Percentiles rank a stretch among this genome's conserved stretches.
Conservation (phyloP, 2,888 invertebrate species). For the Drosophila gaucha region DNA sequence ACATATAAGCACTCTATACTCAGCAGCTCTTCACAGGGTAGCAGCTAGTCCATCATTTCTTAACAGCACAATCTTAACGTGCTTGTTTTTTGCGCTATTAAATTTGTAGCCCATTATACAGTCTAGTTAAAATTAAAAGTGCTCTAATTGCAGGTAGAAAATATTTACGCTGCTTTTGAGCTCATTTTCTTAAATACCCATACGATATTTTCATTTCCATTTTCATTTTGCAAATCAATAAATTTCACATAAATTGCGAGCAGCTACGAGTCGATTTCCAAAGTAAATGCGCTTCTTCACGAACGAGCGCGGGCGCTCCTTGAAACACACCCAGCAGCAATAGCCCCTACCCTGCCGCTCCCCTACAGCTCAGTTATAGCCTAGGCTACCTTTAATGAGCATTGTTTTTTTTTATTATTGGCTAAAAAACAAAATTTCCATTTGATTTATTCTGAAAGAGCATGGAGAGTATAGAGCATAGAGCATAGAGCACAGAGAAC, state of each 20-base stretch:
- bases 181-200: constrained; percentile 11
- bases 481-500: constrained; percentile 35
- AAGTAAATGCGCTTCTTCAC: constrained; percentile 66
- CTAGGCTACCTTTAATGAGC: constrained; percentile 41
- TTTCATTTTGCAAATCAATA: constrained; percentile 68
- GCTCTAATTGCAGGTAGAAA: constrained; percentile 52
- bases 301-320: constrained; percentile 72
- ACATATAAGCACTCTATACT: too few species aligned
- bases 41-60: neutral
- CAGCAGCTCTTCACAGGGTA: constrained; percentile 15
- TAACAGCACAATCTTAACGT: neutral
- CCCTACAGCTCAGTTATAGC: neutral
- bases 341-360: neutral
- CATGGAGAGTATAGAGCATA: too few species aligned
- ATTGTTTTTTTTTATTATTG: constrained; percentile 38
- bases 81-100: constrained; percentile 14
- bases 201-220: constrained; percentile 56
- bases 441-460: constrained; percentile 81
- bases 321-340: constrained; percentile 46
- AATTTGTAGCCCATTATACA: constrained; percentile 26
- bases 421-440: constrained; percentile 59
- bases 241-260: constrained; percentile 66
- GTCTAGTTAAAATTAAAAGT: constrained; percentile 49
- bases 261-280: constrained; percentile 50
- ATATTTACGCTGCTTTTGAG: neutral